phyloP scores from a whole-genome alignment of 2,888 invertebrate genomes.

The Agriopis leucophaearia region DNA sequence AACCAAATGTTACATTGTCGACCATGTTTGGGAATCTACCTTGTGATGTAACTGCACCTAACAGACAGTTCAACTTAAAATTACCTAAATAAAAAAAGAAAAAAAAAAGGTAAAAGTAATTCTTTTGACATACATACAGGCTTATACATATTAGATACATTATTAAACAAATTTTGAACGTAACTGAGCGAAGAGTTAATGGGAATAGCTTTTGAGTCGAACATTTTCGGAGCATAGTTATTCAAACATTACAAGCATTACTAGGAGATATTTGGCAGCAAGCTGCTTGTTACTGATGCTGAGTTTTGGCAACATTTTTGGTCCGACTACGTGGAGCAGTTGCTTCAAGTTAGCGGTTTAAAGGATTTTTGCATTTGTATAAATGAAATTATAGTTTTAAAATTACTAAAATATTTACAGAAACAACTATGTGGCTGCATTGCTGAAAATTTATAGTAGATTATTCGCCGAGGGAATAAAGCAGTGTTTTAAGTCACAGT shows the following conservation, averaged over 20 bases:
- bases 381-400: not conserved
- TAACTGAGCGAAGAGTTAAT: not conserved
- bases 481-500: no score
- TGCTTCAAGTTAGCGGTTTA: constrained; percentile 19
- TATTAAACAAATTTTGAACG: not conserved
- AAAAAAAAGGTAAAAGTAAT: no score
- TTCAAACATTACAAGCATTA: constrained; percentile 26
- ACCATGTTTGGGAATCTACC: no score
- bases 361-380: constrained; percentile 20
- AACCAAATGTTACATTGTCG: no score
- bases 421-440: not conserved
- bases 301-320: constrained; percentile 31
- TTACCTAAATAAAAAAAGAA: no score
- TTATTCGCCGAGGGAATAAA: no score
- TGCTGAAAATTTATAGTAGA: not conserved
- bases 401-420: not conserved
- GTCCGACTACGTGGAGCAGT: constrained; percentile 16
- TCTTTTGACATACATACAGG: no score
- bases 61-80: not conserved
- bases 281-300: constrained; percentile 15
- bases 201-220: constrained; percentile 3
- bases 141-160: no score
- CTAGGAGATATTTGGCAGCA: constrained; percentile 29
- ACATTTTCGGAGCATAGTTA: constrained; percentile 18
- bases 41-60: no score